Conservation (phyloP, 2,888 invertebrate genomes). For the Drosophila prolongata region DNA sequence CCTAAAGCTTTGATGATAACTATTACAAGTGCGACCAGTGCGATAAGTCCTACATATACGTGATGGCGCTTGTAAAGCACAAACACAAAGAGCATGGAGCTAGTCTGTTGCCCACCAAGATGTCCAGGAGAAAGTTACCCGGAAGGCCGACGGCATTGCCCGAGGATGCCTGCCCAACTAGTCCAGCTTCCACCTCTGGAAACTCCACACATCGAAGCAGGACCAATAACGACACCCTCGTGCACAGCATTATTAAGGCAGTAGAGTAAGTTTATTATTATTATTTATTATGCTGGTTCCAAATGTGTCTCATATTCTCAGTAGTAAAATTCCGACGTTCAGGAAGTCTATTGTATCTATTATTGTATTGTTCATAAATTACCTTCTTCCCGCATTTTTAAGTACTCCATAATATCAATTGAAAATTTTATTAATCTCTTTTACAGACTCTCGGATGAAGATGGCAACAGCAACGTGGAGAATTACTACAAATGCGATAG, state of each 20-base stretch:
- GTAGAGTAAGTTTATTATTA: conserved; percentile 42
- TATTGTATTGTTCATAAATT: not conserved
- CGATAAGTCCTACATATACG: conserved; percentile 63
- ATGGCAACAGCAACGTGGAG: conserved; percentile 47
- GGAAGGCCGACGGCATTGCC: conserved; percentile 15
- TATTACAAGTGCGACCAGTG: conserved; percentile 66
- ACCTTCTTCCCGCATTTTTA: not conserved
- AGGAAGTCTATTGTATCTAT: conserved; percentile 1
- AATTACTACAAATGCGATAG: conserved; percentile 68
- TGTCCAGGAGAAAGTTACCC: conserved; percentile 6
- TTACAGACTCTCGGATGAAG: conserved; percentile 56
- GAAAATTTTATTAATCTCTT: not conserved
- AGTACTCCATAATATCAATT: not conserved
- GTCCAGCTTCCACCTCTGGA: conserved; percentile 22
- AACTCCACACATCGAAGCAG: conserved; percentile 17
- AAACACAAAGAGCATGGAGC: conserved; percentile 51
- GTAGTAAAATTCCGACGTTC: not conserved
- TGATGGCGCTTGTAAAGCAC: conserved; percentile 59
- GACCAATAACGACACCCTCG: conserved; percentile 51
- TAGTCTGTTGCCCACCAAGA: conserved; percentile 39
- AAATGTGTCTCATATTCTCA: not conserved
- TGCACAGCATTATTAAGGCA: conserved; percentile 62
- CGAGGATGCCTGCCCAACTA: conserved; percentile 5
- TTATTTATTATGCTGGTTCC: not conserved
- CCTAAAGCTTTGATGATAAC: conserved; percentile 33